Conservation (phyloP, 1,140 invertebrate genomes). For the Orchesella cincta region DNA sequence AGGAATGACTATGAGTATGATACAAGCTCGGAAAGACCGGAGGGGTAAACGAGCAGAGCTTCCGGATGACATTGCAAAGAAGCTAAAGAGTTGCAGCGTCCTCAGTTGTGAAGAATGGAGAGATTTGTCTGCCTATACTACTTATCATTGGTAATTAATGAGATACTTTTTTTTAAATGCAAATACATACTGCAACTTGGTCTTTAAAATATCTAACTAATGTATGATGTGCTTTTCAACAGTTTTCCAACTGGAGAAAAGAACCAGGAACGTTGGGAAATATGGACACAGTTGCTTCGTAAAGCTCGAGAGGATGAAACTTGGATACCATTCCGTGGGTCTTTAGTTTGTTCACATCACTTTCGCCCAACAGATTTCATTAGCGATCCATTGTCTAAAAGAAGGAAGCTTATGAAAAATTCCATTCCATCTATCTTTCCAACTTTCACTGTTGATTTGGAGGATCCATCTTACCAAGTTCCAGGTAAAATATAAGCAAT, state of each 20-base stretch:
- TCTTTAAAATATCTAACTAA: background rate
- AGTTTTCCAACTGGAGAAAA: constrained; percentile 29
- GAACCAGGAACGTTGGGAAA: constrained; percentile 20
- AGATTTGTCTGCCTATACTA: constrained; percentile 19
- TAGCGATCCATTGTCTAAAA: background rate
- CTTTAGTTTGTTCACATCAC: constrained; percentile 29
- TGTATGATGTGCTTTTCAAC: background rate
- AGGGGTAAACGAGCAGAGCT: constrained; percentile 19
- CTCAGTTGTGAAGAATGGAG: constrained; percentile 23
- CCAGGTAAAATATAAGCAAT: background rate
- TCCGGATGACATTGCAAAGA: constrained; percentile 15
- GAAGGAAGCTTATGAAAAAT: constrained; percentile 21
- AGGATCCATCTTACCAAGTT: background rate
- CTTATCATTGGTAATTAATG: constrained; percentile 26
- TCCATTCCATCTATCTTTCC: constrained; percentile 25
- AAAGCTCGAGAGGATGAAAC: constrained; percentile 19
- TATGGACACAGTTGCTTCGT: constrained; percentile 19
- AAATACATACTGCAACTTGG: background rate
- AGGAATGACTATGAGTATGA: background rate
- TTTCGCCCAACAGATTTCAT: constrained; percentile 12
- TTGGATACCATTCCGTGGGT: constrained; percentile 22
- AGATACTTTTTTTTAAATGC: background rate
- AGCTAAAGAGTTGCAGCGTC: constrained; percentile 23
- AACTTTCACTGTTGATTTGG: constrained; percentile 9
- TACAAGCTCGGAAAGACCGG: constrained; percentile 3